Evolutionary conservation across 2,888 invertebrate genomes (phyloP).

Genomic region (Kryphioiulus occultus): DNA sequence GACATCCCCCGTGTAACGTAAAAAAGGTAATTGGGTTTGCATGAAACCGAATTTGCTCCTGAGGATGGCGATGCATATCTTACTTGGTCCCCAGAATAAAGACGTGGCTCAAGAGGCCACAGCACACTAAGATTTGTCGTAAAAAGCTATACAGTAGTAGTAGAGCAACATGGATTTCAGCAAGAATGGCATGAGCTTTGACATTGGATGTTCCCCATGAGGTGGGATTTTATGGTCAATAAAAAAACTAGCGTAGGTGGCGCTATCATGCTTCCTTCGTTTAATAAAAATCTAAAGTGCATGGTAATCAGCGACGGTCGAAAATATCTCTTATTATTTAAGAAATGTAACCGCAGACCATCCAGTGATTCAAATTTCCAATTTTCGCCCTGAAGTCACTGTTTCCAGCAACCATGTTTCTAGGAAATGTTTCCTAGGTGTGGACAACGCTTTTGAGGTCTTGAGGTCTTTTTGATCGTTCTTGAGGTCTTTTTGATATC

Average conservation of each 20-base stretch:
- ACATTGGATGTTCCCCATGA: not conserved
- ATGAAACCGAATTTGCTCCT: not conserved
- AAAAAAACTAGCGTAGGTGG: not conserved
- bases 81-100: not conserved
- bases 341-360: too few species aligned
- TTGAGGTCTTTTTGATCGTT: too few species aligned
- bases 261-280: not conserved
- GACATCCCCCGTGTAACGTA: not conserved
- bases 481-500: too few species aligned
- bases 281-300: too few species aligned
- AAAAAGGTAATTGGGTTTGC: not conserved
- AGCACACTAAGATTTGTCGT: not conserved
- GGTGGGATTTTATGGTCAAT: not conserved
- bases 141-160: not conserved
- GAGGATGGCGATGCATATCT: conserved; percentile 5
- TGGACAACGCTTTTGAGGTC: too few species aligned
- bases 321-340: too few species aligned
- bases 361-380: too few species aligned
- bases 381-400: too few species aligned
- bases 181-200: not conserved
- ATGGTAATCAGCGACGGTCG: too few species aligned
- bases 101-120: not conserved
- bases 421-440: too few species aligned
- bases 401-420: too few species aligned
- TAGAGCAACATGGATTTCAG: not conserved